phyloP scores from a whole-genome alignment of 2,888 invertebrate species.

The Eupsilia transversa region DNA sequence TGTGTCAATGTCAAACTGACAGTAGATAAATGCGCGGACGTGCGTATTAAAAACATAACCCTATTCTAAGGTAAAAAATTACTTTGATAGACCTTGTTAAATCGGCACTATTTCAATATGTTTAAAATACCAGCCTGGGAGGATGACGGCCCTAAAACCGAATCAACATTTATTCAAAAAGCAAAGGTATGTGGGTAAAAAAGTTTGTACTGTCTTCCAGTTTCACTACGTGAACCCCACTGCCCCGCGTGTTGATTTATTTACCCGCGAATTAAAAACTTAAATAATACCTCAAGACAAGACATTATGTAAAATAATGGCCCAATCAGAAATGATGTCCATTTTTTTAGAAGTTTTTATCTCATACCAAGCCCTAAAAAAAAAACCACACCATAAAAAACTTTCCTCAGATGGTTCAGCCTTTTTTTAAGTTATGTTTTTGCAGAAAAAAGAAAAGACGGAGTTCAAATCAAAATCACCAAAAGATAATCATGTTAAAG shows the following conservation, averaged over 20 bases:
- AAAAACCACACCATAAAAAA: not conserved
- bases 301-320: not conserved
- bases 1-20: slow-evolving; percentile 18
- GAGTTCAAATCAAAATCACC: slow-evolving; percentile 14
- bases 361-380: no score
- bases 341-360: no score
- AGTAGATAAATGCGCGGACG: not conserved
- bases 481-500: slow-evolving; percentile 46
- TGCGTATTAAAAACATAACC: slow-evolving; percentile 45
- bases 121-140: slow-evolving; percentile 82
- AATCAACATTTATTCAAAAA: slow-evolving; percentile 69
- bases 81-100: not conserved
- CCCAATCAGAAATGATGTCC: not conserved
- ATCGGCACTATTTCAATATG: slow-evolving; percentile 64
- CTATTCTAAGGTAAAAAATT: not conserved
- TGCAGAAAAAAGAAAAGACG: slow-evolving; percentile 52
- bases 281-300: not conserved
- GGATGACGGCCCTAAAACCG: slow-evolving; percentile 72
- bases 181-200: slow-evolving; percentile 61
- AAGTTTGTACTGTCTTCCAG: not conserved
- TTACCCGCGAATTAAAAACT: no score
- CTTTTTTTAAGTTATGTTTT: not conserved
- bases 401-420: not conserved
- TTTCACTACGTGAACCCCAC: slow-evolving; percentile 6
- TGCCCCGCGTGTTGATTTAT: not conserved